Conservation (phyloP, 2,113 vertebrate species). For the Columba livia region DNA sequence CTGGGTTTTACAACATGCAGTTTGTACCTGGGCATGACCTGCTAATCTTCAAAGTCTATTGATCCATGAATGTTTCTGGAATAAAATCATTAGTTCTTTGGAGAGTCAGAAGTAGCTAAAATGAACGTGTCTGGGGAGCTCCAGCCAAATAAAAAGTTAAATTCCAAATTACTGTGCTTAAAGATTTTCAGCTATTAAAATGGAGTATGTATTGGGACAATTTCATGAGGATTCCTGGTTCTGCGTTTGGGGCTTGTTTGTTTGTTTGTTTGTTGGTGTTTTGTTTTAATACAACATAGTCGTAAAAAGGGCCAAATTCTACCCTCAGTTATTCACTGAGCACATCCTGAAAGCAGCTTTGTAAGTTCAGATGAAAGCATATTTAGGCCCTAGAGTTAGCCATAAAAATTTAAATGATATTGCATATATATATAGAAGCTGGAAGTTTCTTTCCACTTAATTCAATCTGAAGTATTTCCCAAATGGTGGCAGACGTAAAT, state of each 20-base stretch:
- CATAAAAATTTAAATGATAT: background rate
- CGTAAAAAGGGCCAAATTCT: background rate
- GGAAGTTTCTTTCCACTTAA: background rate
- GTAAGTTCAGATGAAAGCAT: background rate
- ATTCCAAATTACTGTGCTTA: background rate
- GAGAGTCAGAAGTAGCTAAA: background rate
- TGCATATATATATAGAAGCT: background rate
- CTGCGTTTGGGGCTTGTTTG: background rate
- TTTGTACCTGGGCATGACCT: constrained; percentile 52
- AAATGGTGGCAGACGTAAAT: background rate
- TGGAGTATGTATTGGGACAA: background rate
- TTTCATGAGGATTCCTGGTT: background rate
- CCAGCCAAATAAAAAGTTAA: background rate
- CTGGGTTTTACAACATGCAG: constrained; percentile 45
- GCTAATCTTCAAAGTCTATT: constrained; percentile 51
- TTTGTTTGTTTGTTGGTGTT: background rate
- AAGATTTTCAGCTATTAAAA: background rate
- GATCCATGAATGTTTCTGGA: constrained; percentile 24
- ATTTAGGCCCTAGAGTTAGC: background rate
- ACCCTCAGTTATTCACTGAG: background rate
- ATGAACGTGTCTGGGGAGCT: background rate
- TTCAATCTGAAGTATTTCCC: constrained; percentile 13
- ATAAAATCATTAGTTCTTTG: constrained; percentile 33
- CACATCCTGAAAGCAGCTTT: background rate
- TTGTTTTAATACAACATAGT: background rate